Conservation (phyloP, 1,140 invertebrate species). For the Cecropterus lyciades region DNA sequence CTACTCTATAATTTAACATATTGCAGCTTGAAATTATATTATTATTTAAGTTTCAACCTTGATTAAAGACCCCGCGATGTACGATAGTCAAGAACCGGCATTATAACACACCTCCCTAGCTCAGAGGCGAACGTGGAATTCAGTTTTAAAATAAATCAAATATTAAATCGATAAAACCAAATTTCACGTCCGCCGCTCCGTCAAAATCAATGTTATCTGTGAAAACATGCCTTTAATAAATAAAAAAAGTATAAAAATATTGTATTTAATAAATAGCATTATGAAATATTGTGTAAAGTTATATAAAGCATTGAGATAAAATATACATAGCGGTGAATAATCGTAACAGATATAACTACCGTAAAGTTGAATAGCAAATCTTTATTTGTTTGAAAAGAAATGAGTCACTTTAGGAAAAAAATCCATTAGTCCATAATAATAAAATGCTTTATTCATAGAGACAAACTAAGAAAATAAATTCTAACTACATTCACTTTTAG, state of each 20-base stretch:
- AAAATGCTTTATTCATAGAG: no score
- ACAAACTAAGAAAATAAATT: no score
- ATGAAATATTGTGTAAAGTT: constrained; percentile 39
- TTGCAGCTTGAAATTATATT: no score
- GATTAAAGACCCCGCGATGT: neutral
- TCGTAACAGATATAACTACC: neutral
- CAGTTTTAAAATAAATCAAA: neutral
- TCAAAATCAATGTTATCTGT: constrained; percentile 45
- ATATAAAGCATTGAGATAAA: constrained; percentile 9
- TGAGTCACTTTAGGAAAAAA: no score
- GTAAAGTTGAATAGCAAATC: no score
- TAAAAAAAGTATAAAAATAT: constrained; percentile 31
- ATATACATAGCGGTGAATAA: neutral
- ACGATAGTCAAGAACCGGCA: constrained; percentile 1
- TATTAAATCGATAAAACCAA: constrained; percentile 9
- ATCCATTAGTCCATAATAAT: no score
- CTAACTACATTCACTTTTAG: no score
- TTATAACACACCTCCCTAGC: neutral
- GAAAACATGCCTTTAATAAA: constrained; percentile 51
- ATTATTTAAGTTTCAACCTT: neutral
- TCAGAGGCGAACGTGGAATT: constrained; percentile 1
- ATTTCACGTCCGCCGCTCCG: constrained; percentile 23
- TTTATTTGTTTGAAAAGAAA: no score
- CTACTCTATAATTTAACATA: no score
- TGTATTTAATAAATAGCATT: constrained; percentile 40